phyloP scores from a whole-genome alignment of 1,140 invertebrate genomes.

The Melanaphis sacchari region DNA sequence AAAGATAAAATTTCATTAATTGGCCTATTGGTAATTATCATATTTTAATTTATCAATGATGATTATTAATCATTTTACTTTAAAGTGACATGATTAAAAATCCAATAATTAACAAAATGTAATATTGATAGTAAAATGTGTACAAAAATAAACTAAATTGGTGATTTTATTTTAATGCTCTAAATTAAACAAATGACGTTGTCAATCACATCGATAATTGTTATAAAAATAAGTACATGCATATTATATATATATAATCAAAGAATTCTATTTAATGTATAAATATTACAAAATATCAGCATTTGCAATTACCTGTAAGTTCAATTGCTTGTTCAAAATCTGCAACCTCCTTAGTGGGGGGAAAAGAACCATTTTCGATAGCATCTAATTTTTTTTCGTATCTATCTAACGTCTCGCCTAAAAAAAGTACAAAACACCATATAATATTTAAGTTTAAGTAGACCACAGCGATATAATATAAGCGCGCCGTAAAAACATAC shows the following conservation, averaged over 20 bases:
- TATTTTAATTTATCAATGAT: background rate
- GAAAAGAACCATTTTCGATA: slow-evolving; percentile 56
- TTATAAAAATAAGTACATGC: background rate
- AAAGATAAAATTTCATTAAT: background rate
- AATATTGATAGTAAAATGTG: background rate
- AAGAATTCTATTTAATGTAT: background rate
- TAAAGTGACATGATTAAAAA: no score
- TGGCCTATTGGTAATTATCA: background rate
- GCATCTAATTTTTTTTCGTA: slow-evolving; percentile 50
- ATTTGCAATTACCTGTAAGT: slow-evolving; percentile 68
- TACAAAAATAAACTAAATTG: background rate
- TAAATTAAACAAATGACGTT: background rate
- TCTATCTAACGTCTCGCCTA: slow-evolving; percentile 31
- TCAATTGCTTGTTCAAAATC: slow-evolving; percentile 85
- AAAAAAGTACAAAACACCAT: background rate
- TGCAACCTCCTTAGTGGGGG: slow-evolving; percentile 69
- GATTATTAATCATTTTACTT: background rate
- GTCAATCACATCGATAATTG: background rate
- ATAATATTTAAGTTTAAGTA: background rate
- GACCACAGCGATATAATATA: background rate
- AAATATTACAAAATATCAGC: background rate
- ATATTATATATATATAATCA: no score
- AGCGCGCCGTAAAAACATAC: background rate
- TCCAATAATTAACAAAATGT: background rate
- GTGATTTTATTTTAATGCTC: background rate